Evolutionary conservation across 2,888 invertebrate species (phyloP).

Genomic region (Beris chalybata): DNA sequence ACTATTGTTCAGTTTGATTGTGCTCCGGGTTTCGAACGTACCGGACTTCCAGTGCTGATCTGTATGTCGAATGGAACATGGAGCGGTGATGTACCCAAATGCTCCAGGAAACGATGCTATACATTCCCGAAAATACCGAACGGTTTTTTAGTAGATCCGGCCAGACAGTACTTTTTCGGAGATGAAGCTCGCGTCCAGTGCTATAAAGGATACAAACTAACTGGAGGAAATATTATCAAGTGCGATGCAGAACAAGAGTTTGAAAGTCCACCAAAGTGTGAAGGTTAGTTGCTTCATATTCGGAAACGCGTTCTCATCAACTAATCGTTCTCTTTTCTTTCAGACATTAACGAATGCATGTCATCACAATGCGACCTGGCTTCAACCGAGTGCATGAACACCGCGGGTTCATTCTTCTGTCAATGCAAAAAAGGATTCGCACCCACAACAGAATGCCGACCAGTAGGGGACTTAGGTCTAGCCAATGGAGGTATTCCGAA

Average conservation of each 20-base stretch:
- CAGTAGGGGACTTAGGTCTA: conserved; percentile 82
- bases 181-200: conserved; percentile 92
- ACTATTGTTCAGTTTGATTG: conserved; percentile 92
- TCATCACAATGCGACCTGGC: conserved; percentile 87
- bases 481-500: conserved; percentile 86
- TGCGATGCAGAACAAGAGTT: conserved; percentile 85
- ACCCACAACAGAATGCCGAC: conserved; percentile 84
- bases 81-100: conserved; percentile 88
- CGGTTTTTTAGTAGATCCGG: conserved; percentile 81
- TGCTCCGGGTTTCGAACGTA: conserved; percentile 85
- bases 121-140: conserved; percentile 81
- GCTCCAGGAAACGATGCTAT: conserved; percentile 65
- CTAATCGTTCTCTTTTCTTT: conserved; percentile 7
- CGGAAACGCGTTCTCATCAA: background rate
- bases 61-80: conserved; percentile 96
- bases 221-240: conserved; percentile 78
- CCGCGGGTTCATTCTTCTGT: conserved; percentile 85
- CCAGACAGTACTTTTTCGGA: conserved; percentile 76
- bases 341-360: conserved; percentile 86
- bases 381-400: conserved; percentile 88
- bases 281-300: conserved; percentile 58
- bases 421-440: conserved; percentile 83
- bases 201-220: conserved; percentile 84
- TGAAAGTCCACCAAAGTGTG: conserved; percentile 82
- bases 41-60: conserved; percentile 84